Base-by-base conservation (phyloP, 2,797 vertebrate genomes). In the Nothura maculosa region DNA sequence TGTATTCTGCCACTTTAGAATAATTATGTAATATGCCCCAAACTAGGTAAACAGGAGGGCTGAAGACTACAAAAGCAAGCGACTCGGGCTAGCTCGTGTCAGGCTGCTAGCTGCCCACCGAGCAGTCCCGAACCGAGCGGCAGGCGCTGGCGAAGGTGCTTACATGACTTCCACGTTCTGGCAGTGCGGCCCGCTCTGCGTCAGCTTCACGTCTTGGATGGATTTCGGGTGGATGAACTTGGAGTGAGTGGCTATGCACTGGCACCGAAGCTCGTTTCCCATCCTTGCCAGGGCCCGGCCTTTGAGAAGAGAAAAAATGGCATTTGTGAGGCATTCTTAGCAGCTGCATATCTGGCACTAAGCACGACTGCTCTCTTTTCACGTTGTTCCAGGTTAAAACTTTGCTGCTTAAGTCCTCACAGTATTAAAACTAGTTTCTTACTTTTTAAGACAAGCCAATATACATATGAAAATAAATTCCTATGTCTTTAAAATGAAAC, bases 91-190 rank as follows among this genome's bases (percentile, higher is more conserved):
- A 3, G 7, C 0, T 18, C 45, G 3, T 4, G 4, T 27, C 48
- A 61, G 27, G 64, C n/a, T 52, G 55, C 28, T 60, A 34, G 32
- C 40, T 67, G 36, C 13, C 20, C 42, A 28, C 1, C 2, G 6
- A 2, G 25, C 32, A 76, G 43, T 11, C 21, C 21, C 1, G 3
- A 32, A 30, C 24, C n/a, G 36, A 58, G n/a, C 66, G 30, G 57
- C 6, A 72, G 12, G 9, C 58, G 64, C 27, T 63, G 30, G 43
- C 70, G 20, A 88, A 87, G 74, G 52, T 87, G 96, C 98, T 98
- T 96, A 98, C 98, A 98, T 96, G 85, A 98, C 89, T 97, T 98
- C 98, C 19, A 97, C 85, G 1, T 97, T 95, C 70, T 84, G 63
- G 79, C 98, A 98, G 79, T 98, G 96, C 30, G 98, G 97, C 6